Conservation (phyloP, 2,797 vertebrate species). For the Poeciliopsis gracilis region DNA sequence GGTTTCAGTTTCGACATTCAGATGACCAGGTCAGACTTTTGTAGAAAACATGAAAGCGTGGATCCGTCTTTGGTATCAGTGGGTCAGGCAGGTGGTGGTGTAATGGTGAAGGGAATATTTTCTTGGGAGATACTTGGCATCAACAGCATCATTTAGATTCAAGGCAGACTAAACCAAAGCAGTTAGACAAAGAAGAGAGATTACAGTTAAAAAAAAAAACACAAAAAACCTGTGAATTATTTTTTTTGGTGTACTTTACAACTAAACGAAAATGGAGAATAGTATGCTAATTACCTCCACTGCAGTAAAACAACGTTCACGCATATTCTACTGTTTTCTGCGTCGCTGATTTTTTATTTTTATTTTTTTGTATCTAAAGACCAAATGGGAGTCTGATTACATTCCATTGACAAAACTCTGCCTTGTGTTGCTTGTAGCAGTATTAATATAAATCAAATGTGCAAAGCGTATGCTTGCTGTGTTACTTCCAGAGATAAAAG, state of each 20-base stretch:
- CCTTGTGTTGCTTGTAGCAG: neutral
- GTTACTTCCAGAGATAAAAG: neutral
- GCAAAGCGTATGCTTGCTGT: neutral
- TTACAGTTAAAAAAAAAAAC: neutral
- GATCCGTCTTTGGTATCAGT: neutral
- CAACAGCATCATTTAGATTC: neutral
- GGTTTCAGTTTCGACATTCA: neutral
- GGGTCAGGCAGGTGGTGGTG: neutral
- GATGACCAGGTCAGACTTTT: neutral
- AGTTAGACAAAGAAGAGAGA: neutral
- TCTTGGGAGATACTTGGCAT: neutral
- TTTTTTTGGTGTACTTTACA: neutral
- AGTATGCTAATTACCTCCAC: too few species aligned
- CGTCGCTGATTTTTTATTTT: neutral
- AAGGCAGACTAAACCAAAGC: neutral
- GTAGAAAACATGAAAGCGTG: neutral
- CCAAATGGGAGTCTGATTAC: neutral
- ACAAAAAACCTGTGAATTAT: too few species aligned
- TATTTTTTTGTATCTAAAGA: neutral
- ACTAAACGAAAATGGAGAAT: neutral
- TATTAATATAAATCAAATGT: constrained; percentile 1
- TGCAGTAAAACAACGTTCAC: neutral
- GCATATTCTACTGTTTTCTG: neutral
- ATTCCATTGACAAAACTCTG: neutral
- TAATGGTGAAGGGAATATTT: neutral